Base-by-base conservation (phyloP, 1,140 invertebrate genomes). In the Metopolophium dirhodum region DNA sequence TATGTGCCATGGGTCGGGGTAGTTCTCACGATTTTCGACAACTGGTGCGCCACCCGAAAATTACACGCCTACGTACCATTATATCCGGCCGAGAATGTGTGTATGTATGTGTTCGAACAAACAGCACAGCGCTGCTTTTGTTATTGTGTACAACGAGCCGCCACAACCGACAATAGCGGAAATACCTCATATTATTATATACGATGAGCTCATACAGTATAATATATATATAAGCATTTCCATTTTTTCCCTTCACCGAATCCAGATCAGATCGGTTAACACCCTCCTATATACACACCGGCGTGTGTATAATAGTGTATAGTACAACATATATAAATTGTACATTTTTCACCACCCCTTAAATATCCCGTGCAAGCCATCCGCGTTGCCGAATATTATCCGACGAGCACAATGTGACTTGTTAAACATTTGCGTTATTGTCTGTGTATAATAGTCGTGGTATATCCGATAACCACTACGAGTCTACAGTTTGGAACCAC, bases 81-180 rank as follows among this genome's bases (percentile, higher is more conserved):
- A n/a, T 68, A 49, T 77, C 61, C 3, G 30, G 11, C 4, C 3
- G 14, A 77, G 61, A 77, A 35, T 54, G 22, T 22, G 22, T 54
- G 51, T 30, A 26, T 30, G 14, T 18, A 4, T n/a, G 61, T 77
- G n/a, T 77, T 77, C n/a, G 61, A 35, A 77, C 61, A 68, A 68
- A 68, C 61, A 7, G 61, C 14, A 77, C 61, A 41, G 41, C n/a
- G n/a, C 61, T 18, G 61, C 61, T 77, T 77, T 77, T 77, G 61
- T 77, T 77, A 77, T 77, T 77, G n/a, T 77, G 30, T 77, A 77
- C 30, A n/a, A 77, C 61, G n/a, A 4, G 14, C 61, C 61, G 30
- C 61, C 61, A 77, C n/a, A 77, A n/a, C 61, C n/a, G 61, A 77
- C 61, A 77, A 77, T 77, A n/a, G 61, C n/a, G 61, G n/a, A 77